Evolutionary conservation across 2,113 vertebrate species (phyloP), one percentile per base, ranked within the genome.

Genomic region (Erinaceus europaeus): DNA sequence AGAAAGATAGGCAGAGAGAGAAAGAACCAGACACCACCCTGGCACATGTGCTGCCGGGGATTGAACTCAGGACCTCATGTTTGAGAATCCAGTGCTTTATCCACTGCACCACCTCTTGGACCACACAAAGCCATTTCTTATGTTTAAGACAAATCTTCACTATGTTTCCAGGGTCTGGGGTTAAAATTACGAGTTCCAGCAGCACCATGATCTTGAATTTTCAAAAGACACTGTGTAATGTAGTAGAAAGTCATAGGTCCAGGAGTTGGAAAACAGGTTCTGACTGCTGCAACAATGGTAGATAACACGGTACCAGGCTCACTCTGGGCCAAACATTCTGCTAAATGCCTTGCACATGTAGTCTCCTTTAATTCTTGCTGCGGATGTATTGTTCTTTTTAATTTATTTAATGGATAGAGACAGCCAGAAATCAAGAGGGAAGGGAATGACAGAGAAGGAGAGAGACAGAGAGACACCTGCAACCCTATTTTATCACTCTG

Each of bases 191-290:
- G 13, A 34, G 48, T 61, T 15, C 20, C 20, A 80, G 23, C 1
- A 29, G 9, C 29, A 55, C 46, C 17, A 14, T 67, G 15, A 13
- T 52, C 57, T 62, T 61, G 76, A 76, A 9, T 8, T 18, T 13
- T 69, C 8, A 46, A 52, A 52, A 20, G 27, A 34, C 0, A 29
- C 4, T 13, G 1, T 7, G 2, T 11, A 15, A 32, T 2, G 1
- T 5, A 25, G 61, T 21, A 32, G 52, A 23, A 53, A 75, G 15
- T 6, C 55, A 48, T 8, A 62, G 17, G 15, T 10, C 15, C 2
- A 53, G 15, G 9, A 67, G 9, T 40, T 20, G 34, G 3, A 87
- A 80, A 42, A 52, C 55, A 0, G 2, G n/a, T 61, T 71, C 11
- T 74, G n/a, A 29, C 34, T 61, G 40, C 1, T 27, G 21, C 3